Base-by-base conservation (phyloP, 2,113 vertebrate species). In the Dicerorhinus sumatrensis region DNA sequence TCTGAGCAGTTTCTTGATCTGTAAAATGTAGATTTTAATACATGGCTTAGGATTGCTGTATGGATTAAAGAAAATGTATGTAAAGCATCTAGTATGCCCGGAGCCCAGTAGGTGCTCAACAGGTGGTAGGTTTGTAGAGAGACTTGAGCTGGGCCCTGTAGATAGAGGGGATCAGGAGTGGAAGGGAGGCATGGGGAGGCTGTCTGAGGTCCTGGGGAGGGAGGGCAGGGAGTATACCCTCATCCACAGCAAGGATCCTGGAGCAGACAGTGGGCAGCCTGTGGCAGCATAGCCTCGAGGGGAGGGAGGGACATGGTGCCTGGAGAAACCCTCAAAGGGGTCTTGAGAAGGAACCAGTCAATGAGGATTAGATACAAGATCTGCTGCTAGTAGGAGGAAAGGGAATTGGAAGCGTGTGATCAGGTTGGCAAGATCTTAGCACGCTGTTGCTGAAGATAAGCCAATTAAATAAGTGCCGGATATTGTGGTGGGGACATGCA, bases 21-120 rank as follows among this genome's bases (percentile, higher is more conserved):
- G 12, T 62, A 76, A 91, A 85, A 75, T 48, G 7, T 42, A 60
- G 80, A 81, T 95, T 73, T 95, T 89, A 72, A 36, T 89, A 80
- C 3, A 8, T 73, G 39, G 39, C 39, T 90, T 93, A 88, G 58
- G 27, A 60, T 89, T 89, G n/a, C 80, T 31, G 1, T 60, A 56
- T 91, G 42, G 6, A 62, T 79, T 48, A 56, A 69, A 42, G 67
- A 90, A 96, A 80, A 73, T 70, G 5, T 73, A 1, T 39, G 2
- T 46, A 62, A 80, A 89, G 7, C 18, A 63, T 77, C 23, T 65
- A 23, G 17, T 31, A 31, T 65, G n/a, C 33, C 54, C 25, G 3
- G 42, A 84, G 6, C 16, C 33, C 8, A 31, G 60, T 3, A 54
- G 58, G 21, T 76, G 31, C n/a, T 88, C 70, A 63, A 16, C 31